Conservation (phyloP, 2,113 vertebrate species). For the Garra rufa region DNA sequence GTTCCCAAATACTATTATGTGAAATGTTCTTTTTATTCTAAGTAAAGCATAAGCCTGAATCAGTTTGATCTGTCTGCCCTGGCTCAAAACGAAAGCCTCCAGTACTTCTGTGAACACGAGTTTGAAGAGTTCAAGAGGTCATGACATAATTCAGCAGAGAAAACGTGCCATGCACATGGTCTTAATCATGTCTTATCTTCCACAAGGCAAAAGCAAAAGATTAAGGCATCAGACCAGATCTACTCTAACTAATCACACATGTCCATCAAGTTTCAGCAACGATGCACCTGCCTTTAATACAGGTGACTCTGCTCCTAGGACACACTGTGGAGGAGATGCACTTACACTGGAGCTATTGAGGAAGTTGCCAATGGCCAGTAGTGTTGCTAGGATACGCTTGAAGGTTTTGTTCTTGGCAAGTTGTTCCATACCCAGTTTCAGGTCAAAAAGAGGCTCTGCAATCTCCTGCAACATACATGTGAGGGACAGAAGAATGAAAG, state of each 20-base stretch:
- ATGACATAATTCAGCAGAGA: neutral
- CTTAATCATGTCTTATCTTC: constrained; percentile 14
- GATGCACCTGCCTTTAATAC: neutral
- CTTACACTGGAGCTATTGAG: constrained; percentile 90
- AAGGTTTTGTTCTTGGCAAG: constrained; percentile 90
- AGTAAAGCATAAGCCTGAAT: neutral
- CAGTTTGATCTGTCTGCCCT: neutral
- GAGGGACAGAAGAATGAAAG: neutral
- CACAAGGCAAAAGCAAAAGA: constrained; percentile 9
- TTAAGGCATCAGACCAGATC: neutral
- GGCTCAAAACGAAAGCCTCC: neutral
- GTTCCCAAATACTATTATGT: neutral
- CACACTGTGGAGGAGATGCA: neutral
- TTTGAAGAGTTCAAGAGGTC: constrained; percentile 18
- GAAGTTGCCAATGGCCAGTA: constrained; percentile 94
- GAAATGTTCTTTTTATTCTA: neutral
- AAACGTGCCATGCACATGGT: neutral
- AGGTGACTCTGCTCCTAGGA: constrained; percentile 26
- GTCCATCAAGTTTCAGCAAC: neutral
- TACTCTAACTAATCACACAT: neutral
- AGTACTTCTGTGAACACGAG: neutral
- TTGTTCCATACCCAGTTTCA: constrained; percentile 96
- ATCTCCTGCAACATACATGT: constrained; percentile 81
- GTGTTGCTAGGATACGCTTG: constrained; percentile 88
- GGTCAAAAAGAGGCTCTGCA: constrained; percentile 91